A percentile compares a stretch with the other conserved stretches of the same genome.
These are phyloP conservation scores for Orchesellides sinensis DNA, from an alignment of 2,888 invertebrate species.

Conservation along the genomic window DNA sequence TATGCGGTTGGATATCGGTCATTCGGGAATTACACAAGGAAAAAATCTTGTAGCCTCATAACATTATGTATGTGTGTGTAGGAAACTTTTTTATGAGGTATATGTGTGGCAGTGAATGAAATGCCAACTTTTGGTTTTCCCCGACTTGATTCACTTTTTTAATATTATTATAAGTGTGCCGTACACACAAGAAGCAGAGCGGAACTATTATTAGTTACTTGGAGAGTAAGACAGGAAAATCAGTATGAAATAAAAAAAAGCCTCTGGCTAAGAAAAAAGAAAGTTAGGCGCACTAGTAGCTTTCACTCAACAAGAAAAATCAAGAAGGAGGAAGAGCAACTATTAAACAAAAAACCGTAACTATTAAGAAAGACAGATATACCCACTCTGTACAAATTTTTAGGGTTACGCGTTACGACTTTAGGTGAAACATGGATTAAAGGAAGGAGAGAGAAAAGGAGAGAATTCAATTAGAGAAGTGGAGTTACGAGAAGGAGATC, in stretches of 20 bases:
- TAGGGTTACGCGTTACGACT: not conserved
- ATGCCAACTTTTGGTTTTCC: constrained; percentile 22
- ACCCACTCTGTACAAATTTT: not conserved
- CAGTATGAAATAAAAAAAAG: constrained; percentile 54
- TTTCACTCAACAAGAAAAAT: not conserved
- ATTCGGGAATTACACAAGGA: constrained; percentile 53
- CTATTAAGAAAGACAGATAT: not conserved
- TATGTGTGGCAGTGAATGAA: constrained; percentile 42
- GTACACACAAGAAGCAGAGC: not conserved
- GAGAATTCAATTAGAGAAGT: constrained; percentile 75
- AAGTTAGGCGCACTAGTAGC: constrained; percentile 16
- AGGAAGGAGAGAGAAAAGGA: constrained; percentile 36
- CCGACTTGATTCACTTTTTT: constrained; percentile 49
- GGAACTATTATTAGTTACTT: constrained; percentile 17
- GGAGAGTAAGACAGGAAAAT: constrained; percentile 46
- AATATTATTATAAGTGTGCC: constrained; percentile 52
- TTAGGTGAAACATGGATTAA: constrained; percentile 50
- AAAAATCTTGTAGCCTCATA: too few species aligned
- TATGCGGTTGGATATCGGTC: constrained; percentile 38
- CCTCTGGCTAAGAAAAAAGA: constrained; percentile 43
- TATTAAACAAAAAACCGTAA: too few species aligned
- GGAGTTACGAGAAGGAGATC: constrained; percentile 73
- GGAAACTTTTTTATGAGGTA: constrained; percentile 55
- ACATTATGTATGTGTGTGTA: too few species aligned
- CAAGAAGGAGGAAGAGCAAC: too few species aligned